phyloP scores from a whole-genome alignment of 2,113 vertebrate genomes.

The Scolopax mira region DNA sequence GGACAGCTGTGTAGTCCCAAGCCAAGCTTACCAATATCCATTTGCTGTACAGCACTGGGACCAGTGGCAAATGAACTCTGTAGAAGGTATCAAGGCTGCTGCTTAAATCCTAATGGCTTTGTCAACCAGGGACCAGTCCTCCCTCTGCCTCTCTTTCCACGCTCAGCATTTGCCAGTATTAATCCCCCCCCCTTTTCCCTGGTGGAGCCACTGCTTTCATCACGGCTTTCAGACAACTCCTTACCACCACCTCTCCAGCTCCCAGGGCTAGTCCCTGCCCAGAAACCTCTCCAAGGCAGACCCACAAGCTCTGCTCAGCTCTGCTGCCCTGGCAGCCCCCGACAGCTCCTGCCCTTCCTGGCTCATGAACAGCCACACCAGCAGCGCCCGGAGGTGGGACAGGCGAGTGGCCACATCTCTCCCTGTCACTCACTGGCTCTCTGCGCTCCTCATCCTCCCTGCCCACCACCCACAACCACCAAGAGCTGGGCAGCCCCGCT shows the following conservation, averaged over 20 bases:
- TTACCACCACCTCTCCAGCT: background rate
- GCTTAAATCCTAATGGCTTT: background rate
- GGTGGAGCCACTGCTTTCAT: fast-evolving
- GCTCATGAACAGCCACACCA: background rate
- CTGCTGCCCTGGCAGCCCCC: background rate
- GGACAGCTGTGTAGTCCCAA: background rate
- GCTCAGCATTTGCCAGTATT: background rate
- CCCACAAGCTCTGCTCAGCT: background rate
- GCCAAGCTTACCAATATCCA: background rate
- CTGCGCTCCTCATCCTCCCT: background rate
- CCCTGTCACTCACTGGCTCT: fast-evolving
- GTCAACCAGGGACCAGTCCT: background rate
- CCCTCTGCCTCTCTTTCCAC: background rate
- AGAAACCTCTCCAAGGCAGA: background rate
- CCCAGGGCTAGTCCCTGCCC: background rate
- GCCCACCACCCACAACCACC: fast-evolving
- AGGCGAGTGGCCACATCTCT: fast-evolving
- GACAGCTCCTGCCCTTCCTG: background rate
- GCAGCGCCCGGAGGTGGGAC: background rate
- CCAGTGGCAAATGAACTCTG: background rate
- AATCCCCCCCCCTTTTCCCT: background rate
- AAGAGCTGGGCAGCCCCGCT: background rate
- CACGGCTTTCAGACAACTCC: background rate
- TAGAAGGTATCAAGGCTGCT: background rate
- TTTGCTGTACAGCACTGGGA: background rate